Evolutionary conservation across 2,797 vertebrate species (phyloP).

Genomic region (Eospalax fontanierii): DNA sequence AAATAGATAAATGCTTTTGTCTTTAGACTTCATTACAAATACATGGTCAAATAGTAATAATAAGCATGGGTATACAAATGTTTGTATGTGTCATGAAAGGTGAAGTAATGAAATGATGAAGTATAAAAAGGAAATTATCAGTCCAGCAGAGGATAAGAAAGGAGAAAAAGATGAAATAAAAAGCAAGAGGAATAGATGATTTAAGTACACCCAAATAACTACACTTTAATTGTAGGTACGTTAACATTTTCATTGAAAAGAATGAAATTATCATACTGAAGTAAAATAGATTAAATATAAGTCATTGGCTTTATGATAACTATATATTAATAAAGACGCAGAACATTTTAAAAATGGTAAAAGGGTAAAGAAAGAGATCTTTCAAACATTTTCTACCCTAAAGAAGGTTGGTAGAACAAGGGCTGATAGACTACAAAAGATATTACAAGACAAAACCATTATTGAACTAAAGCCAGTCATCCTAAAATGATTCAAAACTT

Average conservation of each 20-base stretch:
- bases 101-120: background rate
- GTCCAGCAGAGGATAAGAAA: background rate
- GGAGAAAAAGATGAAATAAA: background rate
- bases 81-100: background rate
- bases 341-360: background rate
- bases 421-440: background rate
- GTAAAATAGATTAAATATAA: background rate
- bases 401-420: background rate
- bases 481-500: slow-evolving; percentile 1
- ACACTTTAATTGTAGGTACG: background rate
- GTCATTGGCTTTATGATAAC: background rate
- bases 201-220: too few species aligned
- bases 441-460: background rate
- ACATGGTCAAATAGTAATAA: background rate
- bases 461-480: background rate
- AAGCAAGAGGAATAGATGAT: background rate
- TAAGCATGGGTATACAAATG: background rate
- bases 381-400: background rate
- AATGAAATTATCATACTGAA: background rate
- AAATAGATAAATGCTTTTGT: background rate
- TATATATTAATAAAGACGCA: background rate
- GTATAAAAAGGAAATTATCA: background rate
- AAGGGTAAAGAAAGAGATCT: background rate
- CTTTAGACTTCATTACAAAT: background rate
- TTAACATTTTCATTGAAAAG: background rate